Evolutionary conservation across 2,113 vertebrate genomes (phyloP).

Genomic region (western clawed frog (Xenopus tropicalis)): UCB_Xtro_10.0 CM004448.2:90018501-90019000

Average conservation of each 20-base stretch:
- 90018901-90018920: too few relatives aligned
- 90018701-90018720: slow-evolving; percentile 20
- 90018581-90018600: background rate
- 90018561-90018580: slow-evolving; percentile 20
- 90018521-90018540: slow-evolving; percentile 5
- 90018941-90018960: too few relatives aligned
- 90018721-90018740: slow-evolving; percentile 10
- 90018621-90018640: slow-evolving; percentile 33
- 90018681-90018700: slow-evolving; percentile 1
- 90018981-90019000: too few relatives aligned
- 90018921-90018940: too few relatives aligned
- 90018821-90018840: slow-evolving; percentile 2
- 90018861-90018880: too few relatives aligned
- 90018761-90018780: background rate
- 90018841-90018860: too few relatives aligned
- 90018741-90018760: slow-evolving; percentile 14
- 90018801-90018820: too few relatives aligned
- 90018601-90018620: slow-evolving; percentile 21
- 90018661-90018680: background rate
- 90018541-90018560: background rate
- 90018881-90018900: too few relatives aligned
- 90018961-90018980: too few relatives aligned
- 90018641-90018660: slow-evolving; percentile 33
- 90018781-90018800: background rate
- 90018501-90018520: background rate